A percentile compares a stretch with the other conserved stretches of the same genome.
phyloP scores from a whole-genome alignment of 2,113 vertebrate genomes.

The Hipposideros armiger region DNA sequence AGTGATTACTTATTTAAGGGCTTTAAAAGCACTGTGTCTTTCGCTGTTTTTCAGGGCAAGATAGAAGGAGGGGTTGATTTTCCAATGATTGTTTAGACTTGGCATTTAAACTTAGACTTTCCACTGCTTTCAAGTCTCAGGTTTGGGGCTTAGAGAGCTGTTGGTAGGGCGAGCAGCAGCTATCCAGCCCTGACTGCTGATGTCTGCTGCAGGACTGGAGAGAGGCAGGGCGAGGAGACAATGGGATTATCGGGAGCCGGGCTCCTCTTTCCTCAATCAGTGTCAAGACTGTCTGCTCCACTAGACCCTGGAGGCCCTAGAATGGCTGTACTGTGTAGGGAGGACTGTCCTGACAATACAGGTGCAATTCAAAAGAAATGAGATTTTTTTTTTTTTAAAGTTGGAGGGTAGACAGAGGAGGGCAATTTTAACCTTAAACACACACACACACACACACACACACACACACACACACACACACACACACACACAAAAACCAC shows the following conservation, averaged over 20 bases:
- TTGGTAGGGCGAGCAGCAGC: accelerated
- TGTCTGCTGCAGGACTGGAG: neutral
- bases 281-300: neutral
- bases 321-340: neutral
- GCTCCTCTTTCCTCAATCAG: neutral
- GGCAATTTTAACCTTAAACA: neutral
- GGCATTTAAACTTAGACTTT: neutral
- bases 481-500: neutral
- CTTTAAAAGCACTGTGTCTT: neutral
- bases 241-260: accelerated
- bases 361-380: neutral
- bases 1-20: neutral
- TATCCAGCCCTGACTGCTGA: neutral
- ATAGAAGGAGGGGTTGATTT: slow-evolving; percentile 17
- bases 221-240: too few relatives aligned
- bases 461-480: neutral
- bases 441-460: too few relatives aligned
- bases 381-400: neutral
- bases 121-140: neutral
- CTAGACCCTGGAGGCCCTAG: neutral
- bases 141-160: neutral
- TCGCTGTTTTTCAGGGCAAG: neutral
- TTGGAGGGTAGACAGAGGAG: neutral
- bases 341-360: neutral
- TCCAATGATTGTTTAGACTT: neutral